A percentile compares a stretch with the other conserved stretches of the same genome.
Conservation (phyloP, 1,140 invertebrate genomes). For the Drosophila santomea region DNA sequence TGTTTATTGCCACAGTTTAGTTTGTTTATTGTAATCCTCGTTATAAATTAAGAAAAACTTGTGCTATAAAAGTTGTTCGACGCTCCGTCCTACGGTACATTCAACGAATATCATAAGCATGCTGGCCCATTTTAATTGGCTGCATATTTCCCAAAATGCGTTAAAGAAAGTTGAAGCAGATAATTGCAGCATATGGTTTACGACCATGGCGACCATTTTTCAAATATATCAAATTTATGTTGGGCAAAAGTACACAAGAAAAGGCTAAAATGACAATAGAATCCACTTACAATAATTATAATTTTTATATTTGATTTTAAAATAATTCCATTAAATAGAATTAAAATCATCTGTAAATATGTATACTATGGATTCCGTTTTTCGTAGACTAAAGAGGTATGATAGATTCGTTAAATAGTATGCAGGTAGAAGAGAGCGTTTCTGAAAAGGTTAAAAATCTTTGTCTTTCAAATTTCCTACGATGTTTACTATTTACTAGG, state of each 20-base stretch:
- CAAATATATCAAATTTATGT: background rate
- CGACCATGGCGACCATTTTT: conserved; percentile 45
- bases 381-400: too few relatives aligned
- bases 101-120: conserved; percentile 8
- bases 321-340: too few relatives aligned
- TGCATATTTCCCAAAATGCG: conserved; percentile 75
- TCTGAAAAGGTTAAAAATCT: too few relatives aligned
- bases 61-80: conserved; percentile 69
- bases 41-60: conserved; percentile 82
- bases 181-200: conserved; percentile 80
- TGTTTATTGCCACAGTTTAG: conserved; percentile 82
- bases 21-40: conserved; percentile 83
- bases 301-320: too few relatives aligned
- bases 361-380: too few relatives aligned
- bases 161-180: conserved; percentile 63
- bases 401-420: too few relatives aligned
- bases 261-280: too few relatives aligned
- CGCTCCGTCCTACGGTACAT: conserved; percentile 4
- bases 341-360: too few relatives aligned
- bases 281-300: too few relatives aligned
- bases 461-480: too few relatives aligned
- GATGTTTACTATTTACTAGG: too few relatives aligned
- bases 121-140: conserved; percentile 66
- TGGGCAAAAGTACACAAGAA: background rate
- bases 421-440: too few relatives aligned